Conservation (phyloP, 2,113 vertebrate species). For the Myiozetetes cayanensis region DNA sequence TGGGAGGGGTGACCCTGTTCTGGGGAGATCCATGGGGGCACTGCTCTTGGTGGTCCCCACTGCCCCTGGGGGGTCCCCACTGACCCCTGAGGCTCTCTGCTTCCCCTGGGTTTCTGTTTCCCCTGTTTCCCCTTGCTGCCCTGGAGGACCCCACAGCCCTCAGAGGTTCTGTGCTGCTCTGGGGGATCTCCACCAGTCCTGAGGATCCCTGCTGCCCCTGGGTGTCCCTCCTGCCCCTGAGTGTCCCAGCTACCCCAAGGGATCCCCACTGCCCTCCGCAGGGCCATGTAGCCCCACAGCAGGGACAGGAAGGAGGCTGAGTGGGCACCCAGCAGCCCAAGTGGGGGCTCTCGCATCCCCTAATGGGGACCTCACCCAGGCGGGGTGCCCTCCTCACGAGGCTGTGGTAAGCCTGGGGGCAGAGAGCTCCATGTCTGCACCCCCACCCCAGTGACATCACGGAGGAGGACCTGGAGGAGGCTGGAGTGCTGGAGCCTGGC, state of each 20-base stretch:
- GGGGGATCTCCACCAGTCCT: not conserved
- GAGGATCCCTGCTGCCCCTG: not conserved
- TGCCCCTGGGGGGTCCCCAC: not conserved
- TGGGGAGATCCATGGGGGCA: not conserved
- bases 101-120: not conserved
- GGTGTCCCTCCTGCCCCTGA: not conserved
- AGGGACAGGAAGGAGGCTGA: not conserved
- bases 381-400: too few relatives aligned
- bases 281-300: not conserved
- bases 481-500: slow-evolving; percentile 84
- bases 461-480: slow-evolving; percentile 94
- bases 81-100: rapidly evolving
- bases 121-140: not conserved
- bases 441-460: slow-evolving; percentile 88
- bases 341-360: not conserved
- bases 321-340: rapidly evolving
- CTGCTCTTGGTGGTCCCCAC: not conserved
- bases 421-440: not conserved
- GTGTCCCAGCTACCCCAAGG: not conserved
- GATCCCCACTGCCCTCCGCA: too few relatives aligned
- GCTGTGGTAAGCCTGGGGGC: not conserved
- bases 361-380: rapidly evolving
- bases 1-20: not conserved
- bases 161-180: not conserved
- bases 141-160: too few relatives aligned